Conservation (phyloP, 2,113 vertebrate species). For the Terrapene triunguis region DNA sequence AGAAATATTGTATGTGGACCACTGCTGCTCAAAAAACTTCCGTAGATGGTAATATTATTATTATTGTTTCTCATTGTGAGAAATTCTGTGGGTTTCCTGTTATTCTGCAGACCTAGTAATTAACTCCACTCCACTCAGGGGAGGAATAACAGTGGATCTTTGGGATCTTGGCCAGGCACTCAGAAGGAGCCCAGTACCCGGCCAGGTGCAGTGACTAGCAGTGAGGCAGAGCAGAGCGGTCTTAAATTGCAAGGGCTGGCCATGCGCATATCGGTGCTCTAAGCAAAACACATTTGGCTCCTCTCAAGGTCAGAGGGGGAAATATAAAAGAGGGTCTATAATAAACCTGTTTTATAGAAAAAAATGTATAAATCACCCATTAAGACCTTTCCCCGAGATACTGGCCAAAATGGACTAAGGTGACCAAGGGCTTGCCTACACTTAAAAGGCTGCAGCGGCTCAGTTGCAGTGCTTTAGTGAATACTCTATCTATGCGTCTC, state of each 20-base stretch:
- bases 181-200: background rate
- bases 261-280: background rate
- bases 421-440: background rate
- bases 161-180: background rate
- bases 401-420: background rate
- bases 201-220: background rate
- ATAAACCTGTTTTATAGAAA: background rate
- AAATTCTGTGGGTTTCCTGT: constrained; percentile 59
- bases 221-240: background rate
- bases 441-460: background rate
- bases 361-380: background rate
- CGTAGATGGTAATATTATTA: constrained; percentile 35
- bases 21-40: constrained; percentile 52
- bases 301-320: background rate
- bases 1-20: constrained; percentile 47
- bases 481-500: background rate
- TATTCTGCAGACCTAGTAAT: constrained; percentile 52
- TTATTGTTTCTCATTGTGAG: constrained; percentile 57
- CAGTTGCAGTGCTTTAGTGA: background rate
- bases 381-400: background rate
- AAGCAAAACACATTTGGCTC: background rate
- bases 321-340: background rate
- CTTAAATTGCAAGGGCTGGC: background rate
- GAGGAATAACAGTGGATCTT: constrained; percentile 26
- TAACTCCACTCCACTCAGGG: constrained; percentile 35